These are phyloP conservation scores for Apogon hyalosoma DNA, from an alignment of 2,797 vertebrate genomes.

Conservation along the genomic window DNA sequence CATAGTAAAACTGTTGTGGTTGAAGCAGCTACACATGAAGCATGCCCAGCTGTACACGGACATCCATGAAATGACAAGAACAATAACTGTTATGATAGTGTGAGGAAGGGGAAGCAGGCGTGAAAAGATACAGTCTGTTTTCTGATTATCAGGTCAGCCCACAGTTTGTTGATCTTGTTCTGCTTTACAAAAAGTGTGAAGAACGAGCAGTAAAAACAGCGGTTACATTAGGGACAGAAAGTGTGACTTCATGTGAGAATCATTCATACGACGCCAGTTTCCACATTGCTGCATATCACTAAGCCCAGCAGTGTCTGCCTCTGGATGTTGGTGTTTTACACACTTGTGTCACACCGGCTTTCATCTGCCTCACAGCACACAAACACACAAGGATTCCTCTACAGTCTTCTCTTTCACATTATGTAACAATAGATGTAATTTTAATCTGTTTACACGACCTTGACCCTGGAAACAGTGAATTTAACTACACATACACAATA, in stretches of 20 bases:
- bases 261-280: conserved; percentile 68
- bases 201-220: conserved; percentile 23
- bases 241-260: conserved; percentile 73
- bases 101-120: conserved; percentile 28
- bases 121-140: conserved; percentile 38
- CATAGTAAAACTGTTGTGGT: conserved; percentile 13
- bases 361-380: conserved; percentile 54
- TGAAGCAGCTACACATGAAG: conserved; percentile 19
- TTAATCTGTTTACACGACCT: conserved; percentile 28
- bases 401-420: neutral
- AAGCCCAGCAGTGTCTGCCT: conserved; percentile 67
- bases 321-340: conserved; percentile 46
- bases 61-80: conserved; percentile 40
- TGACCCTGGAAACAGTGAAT: neutral
- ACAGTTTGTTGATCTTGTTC: conserved; percentile 49
- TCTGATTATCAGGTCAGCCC: conserved; percentile 17
- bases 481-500: neutral
- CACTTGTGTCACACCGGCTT: conserved; percentile 64
- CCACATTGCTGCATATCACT: conserved; percentile 71
- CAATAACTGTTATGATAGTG: conserved; percentile 50
- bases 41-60: conserved; percentile 27
- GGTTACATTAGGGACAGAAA: conserved; percentile 37
- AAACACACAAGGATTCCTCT: conserved; percentile 12
- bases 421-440: conserved; percentile 18
- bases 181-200: conserved; percentile 18